Evolutionary conservation across 2,113 vertebrate genomes (phyloP).

Genomic region (Halichoeres trimaculatus): DNA sequence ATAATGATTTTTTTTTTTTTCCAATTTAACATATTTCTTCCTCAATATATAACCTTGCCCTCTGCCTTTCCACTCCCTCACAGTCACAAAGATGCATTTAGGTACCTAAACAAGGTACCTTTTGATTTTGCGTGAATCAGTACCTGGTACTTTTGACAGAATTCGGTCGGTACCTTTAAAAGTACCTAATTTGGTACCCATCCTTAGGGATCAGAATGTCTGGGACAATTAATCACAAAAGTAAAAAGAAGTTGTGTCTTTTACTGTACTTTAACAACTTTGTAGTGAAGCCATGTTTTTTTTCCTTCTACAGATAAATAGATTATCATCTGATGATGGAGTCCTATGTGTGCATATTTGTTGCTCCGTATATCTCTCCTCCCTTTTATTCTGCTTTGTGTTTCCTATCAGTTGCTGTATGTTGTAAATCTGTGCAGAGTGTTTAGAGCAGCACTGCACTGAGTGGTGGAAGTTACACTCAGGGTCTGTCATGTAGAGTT

Average conservation of each 20-base stretch:
- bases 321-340: slow-evolving; percentile 3
- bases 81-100: too few relatives aligned
- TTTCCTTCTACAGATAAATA: neutral
- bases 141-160: too few relatives aligned
- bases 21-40: too few relatives aligned
- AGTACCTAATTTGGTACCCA: too few relatives aligned
- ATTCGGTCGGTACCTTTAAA: too few relatives aligned
- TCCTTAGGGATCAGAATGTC: too few relatives aligned
- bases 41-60: too few relatives aligned
- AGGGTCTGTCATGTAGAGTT: slow-evolving; percentile 13
- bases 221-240: too few relatives aligned
- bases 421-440: slow-evolving; percentile 24
- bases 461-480: slow-evolving; percentile 20
- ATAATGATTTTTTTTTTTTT: too few relatives aligned
- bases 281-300: neutral
- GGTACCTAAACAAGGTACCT: too few relatives aligned
- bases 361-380: neutral
- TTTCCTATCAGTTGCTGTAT: slow-evolving; percentile 1
- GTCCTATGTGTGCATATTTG: neutral
- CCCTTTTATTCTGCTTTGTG: neutral
- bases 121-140: too few relatives aligned
- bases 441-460: slow-evolving; percentile 8
- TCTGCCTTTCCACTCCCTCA: too few relatives aligned
- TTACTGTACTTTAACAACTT: neutral
- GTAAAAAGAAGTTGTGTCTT: neutral